phyloP scores from a whole-genome alignment of 2,113 vertebrate genomes.

The Apistogramma diplotaenia region DNA sequence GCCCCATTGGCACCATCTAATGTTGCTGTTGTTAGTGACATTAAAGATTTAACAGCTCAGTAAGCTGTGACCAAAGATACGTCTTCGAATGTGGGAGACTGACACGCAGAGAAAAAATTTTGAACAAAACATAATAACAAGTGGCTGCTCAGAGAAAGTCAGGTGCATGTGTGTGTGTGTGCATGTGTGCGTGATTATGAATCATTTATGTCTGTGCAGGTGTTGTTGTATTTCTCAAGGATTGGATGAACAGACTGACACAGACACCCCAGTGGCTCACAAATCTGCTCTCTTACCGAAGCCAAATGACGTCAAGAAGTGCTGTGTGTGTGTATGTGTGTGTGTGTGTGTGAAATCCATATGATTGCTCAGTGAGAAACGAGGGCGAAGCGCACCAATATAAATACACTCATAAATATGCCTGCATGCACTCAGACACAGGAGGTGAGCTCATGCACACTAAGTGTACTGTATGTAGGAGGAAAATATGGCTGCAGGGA shows the following conservation, averaged over 20 bases:
- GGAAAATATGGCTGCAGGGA: not conserved
- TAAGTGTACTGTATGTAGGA: slow-evolving; percentile 5
- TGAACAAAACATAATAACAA: slow-evolving; percentile 13
- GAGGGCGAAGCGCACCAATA: slow-evolving; percentile 17
- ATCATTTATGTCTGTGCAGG: slow-evolving; percentile 59
- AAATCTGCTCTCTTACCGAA: slow-evolving; percentile 62
- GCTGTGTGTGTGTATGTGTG: not conserved
- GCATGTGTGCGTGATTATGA: slow-evolving; percentile 18
- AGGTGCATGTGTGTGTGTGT: not conserved
- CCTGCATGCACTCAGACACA: slow-evolving; percentile 22
- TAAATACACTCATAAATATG: slow-evolving; percentile 21
- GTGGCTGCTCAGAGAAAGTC: not conserved
- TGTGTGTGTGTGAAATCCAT: not conserved
- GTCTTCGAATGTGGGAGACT: not conserved
- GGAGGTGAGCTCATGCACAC: slow-evolving; percentile 16
- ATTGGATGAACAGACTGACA: slow-evolving; percentile 64
- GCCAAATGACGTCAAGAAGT: slow-evolving; percentile 68
- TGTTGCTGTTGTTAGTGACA: slow-evolving; percentile 45
- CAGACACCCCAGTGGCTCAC: slow-evolving; percentile 51
- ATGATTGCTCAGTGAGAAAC: slow-evolving; percentile 25
- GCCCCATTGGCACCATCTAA: slow-evolving; percentile 20
- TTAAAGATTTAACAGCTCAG: slow-evolving; percentile 49
- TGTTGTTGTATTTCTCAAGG: slow-evolving; percentile 56
- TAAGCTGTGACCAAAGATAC: slow-evolving; percentile 39
- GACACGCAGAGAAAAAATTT: not conserved